Base-by-base conservation (phyloP, 2,797 vertebrate species). In the Pteropus rufus region DNA sequence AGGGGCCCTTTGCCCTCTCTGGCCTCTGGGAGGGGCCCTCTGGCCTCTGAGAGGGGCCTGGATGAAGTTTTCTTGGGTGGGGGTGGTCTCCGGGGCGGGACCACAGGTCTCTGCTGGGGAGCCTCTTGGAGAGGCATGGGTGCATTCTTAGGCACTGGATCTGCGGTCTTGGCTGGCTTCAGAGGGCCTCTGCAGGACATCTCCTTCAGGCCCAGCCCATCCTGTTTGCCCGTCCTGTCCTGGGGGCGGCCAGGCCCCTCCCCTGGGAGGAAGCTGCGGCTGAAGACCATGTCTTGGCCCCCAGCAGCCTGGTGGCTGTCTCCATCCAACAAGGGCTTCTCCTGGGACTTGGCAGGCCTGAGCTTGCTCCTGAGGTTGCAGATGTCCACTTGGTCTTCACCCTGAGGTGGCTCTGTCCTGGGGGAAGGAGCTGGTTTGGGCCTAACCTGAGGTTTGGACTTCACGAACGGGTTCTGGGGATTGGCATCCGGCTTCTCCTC, bases 341-440 rank as follows among this genome's bases (percentile, higher is more conserved):
- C 99, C 2, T 98, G 98, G 9, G 98, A 95, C 15, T 99, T 99
- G 97, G 99, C 99, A 3, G 99, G 99, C 79, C 99, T 99, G 77
- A 99, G 99, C 96, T 99, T 99, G 98, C 99, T 99, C 97, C 99
- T 98, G 94, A 99, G 98, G 98, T 99, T 99, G 95, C 99, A 99
- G 97, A 99, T 99, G 95, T 99, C 99, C 77, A 99, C 98, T 56
- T 98, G 99, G 95, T 98, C 99, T 54, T 99, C 99, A 1, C 98
- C 98, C 3, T 98, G 98, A 31, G 98, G 88, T 5, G 98, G 95
- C 31, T 99, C 99, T 0, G 99, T 98, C 95, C 99, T 99, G 21
- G 99, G 97, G 16, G 98, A 98, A 18, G 99, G 98, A 8, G 98
- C 16, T 0, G 99, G 99, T 96, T 99, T 99, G 0, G 99, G 99